These are phyloP conservation scores for Helostoma temminkii DNA, from an alignment of 2,797 vertebrate species.

Conservation along the genomic window DNA sequence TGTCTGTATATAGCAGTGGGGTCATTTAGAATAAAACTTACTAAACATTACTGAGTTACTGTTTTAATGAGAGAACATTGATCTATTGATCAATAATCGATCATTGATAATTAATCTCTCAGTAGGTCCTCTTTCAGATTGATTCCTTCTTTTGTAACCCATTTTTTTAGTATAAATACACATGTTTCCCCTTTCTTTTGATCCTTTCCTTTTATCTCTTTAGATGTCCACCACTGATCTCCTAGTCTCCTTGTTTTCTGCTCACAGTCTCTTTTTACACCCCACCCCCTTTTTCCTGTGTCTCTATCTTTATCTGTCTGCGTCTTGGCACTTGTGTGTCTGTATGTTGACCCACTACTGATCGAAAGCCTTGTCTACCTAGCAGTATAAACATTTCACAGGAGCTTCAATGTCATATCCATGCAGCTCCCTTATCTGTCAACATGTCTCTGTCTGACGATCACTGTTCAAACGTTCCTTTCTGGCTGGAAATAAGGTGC, in stretches of 20 bases:
- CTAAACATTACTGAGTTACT: conserved; percentile 23
- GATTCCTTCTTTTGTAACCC: not conserved
- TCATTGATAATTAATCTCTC: conserved; percentile 6
- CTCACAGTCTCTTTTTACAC: not conserved
- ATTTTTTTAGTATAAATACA: conserved; percentile 1
- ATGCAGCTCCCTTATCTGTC: not conserved
- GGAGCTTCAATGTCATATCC: conserved; percentile 11
- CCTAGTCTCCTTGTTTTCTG: conserved; percentile 4
- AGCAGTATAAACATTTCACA: conserved; percentile 26
- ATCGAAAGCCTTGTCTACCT: conserved; percentile 23
- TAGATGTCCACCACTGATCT: not conserved
- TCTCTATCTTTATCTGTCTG: conserved; percentile 30
- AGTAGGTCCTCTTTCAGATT: conserved; percentile 3
- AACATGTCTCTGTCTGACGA: not conserved
- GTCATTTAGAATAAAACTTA: conserved; percentile 9
- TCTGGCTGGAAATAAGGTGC: not conserved
- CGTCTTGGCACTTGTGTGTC: conserved; percentile 25
- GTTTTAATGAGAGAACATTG: no score
- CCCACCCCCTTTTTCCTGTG: not conserved
- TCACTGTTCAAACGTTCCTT: not conserved
- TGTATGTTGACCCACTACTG: conserved; percentile 12
- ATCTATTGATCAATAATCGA: no score
- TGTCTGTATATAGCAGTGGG: conserved; percentile 2
- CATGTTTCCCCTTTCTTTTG: not conserved
- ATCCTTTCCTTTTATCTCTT: conserved; percentile 17